Percentiles rank a stretch among this genome's conserved stretches.
Evolutionary conservation across 2,888 invertebrate genomes (phyloP).

Genomic region (Ernsta delagoae): DNA sequence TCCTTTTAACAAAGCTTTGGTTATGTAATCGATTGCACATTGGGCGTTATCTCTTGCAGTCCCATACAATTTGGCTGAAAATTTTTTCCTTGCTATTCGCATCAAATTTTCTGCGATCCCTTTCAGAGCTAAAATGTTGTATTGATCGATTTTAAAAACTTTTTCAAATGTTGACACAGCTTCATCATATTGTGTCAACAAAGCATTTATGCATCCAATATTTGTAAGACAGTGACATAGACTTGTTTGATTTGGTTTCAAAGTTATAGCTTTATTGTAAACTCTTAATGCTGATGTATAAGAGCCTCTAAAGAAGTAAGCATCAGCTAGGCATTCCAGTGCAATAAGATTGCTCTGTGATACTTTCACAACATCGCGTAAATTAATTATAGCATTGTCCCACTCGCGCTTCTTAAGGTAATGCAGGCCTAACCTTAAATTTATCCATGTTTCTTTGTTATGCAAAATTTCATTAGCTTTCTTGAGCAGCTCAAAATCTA

Average conservation of each 20-base stretch:
- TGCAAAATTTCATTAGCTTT: conserved; percentile 74
- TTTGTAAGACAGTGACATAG: conserved; percentile 89
- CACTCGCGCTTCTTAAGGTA: conserved; percentile 90
- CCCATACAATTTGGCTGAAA: conserved; percentile 88
- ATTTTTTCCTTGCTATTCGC: conserved; percentile 88
- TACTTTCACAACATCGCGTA: conserved; percentile 89
- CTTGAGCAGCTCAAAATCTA: conserved; percentile 86
- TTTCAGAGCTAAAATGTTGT: conserved; percentile 80
- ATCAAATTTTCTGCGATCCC: conserved; percentile 93
- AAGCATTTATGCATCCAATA: conserved; percentile 90
- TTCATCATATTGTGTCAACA: conserved; percentile 89
- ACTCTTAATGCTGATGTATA: conserved; percentile 95
- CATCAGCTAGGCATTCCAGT: conserved; percentile 96
- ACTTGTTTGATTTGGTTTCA: conserved; percentile 82
- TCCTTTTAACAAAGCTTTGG: conserved; percentile 81
- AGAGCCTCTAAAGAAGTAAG: conserved; percentile 95
- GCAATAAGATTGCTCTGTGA: conserved; percentile 89
- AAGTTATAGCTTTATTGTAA: conserved; percentile 90
- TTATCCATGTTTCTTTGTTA: conserved; percentile 88
- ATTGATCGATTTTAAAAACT: conserved; percentile 62
- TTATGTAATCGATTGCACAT: conserved; percentile 86
- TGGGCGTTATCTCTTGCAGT: conserved; percentile 90
- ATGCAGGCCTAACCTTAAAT: conserved; percentile 93
- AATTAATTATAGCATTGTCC: conserved; percentile 89
- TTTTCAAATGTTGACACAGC: conserved; percentile 87